Evolutionary conservation across 2,113 vertebrate species (phyloP).

Genomic region (Cnemophilus loriae): DNA sequence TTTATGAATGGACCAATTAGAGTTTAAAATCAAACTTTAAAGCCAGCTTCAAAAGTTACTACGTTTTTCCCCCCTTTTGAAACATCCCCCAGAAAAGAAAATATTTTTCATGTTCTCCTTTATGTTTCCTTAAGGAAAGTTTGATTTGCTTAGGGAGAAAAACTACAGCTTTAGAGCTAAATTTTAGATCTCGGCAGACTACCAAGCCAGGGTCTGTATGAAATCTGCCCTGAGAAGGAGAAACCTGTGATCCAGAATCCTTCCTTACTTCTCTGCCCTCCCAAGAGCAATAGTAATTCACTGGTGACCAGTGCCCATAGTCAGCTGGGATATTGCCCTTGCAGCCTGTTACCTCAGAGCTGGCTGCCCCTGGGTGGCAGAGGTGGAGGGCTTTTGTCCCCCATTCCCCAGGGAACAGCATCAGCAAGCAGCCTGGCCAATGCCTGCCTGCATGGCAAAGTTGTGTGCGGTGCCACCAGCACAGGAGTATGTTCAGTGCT

Average conservation of each 20-base stretch:
- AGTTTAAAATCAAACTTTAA: slow-evolving; percentile 7
- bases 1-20: slow-evolving; percentile 4
- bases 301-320: not conserved
- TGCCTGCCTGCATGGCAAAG: not conserved
- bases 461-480: rapidly evolving
- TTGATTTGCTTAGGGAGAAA: slow-evolving; percentile 3
- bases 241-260: not conserved
- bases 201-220: not conserved
- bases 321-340: not conserved
- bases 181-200: not conserved
- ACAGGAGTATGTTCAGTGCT: rapidly evolving
- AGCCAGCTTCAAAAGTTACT: not conserved
- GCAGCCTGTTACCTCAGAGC: not conserved
- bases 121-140: slow-evolving; percentile 16
- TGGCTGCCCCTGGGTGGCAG: not conserved
- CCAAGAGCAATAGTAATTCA: not conserved
- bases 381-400: not conserved
- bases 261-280: not conserved
- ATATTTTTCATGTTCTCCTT: slow-evolving; percentile 14
- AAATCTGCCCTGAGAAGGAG: not conserved
- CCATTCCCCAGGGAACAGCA: rapidly evolving
- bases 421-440: rapidly evolving
- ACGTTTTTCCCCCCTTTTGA: not conserved
- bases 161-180: not conserved
- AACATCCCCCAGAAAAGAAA: slow-evolving; percentile 11